Evolutionary conservation across 2,888 invertebrate genomes (phyloP).

Genomic region (Cantharis lateralis): DNA sequence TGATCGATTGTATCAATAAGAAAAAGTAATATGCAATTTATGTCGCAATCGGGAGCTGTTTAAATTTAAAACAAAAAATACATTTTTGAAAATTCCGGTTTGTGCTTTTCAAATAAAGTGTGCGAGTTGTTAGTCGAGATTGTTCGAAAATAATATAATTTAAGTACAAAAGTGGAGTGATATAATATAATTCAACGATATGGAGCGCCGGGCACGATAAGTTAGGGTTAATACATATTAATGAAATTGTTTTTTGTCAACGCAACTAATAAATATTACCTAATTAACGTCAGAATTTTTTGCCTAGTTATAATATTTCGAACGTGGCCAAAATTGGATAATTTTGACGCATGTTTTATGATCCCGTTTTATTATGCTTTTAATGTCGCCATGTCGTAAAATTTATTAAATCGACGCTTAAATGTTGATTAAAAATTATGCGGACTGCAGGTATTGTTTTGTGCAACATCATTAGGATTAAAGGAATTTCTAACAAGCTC

Average conservation of each 20-base stretch:
- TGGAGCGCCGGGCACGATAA: background rate
- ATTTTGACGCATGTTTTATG: background rate
- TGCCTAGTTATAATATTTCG: background rate
- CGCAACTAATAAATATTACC: background rate
- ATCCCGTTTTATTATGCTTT: background rate
- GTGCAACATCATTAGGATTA: background rate
- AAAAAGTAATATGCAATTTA: slow-evolving; percentile 28
- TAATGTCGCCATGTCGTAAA: background rate
- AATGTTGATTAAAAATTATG: background rate
- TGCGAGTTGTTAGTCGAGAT: background rate
- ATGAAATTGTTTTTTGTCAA: background rate
- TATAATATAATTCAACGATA: background rate
- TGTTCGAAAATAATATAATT: background rate
- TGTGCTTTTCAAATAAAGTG: slow-evolving; percentile 4
- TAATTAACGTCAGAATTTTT: background rate
- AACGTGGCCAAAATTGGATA: background rate
- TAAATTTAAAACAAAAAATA: slow-evolving; percentile 5
- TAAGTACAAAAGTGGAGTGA: background rate
- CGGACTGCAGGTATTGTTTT: background rate
- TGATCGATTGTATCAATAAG: slow-evolving; percentile 23
- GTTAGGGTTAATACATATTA: background rate
- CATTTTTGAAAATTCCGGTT: slow-evolving; percentile 18
- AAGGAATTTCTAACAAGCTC: background rate
- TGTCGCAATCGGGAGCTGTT: background rate
- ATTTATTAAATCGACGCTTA: background rate